These are phyloP conservation scores for Mesocentrotus franciscanus DNA, from an alignment of 53 echinoderm and acorn worm genomes.

Conservation along the genomic window DNA sequence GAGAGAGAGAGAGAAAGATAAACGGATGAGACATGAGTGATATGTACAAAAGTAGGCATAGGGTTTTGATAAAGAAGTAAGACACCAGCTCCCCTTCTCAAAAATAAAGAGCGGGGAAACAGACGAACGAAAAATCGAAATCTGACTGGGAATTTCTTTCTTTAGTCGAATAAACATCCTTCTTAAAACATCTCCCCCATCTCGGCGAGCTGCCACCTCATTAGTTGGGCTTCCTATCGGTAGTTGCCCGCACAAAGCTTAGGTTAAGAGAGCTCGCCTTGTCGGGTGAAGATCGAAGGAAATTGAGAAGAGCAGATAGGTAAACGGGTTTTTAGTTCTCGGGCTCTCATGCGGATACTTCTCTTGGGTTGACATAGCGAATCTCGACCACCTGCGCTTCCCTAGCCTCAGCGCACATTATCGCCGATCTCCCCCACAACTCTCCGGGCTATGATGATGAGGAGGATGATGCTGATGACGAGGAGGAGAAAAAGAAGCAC, in stretches of 20 bases:
- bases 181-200: constrained; percentile 36
- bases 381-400: constrained; percentile 40
- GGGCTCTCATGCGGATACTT: neutral
- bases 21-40: too few species aligned
- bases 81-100: neutral
- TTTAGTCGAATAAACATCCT: constrained; percentile 22
- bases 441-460: constrained; percentile 34
- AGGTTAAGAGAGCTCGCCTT: constrained; percentile 3
- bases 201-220: constrained; percentile 43
- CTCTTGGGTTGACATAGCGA: constrained; percentile 12
- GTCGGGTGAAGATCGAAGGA: constrained; percentile 31
- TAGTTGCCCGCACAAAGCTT: neutral
- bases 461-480: neutral
- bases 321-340: constrained; percentile 60
- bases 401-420: constrained; percentile 8
- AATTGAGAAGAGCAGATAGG: constrained; percentile 56
- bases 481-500: neutral
- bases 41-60: neutral
- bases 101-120: neutral
- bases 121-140: constrained; percentile 37
- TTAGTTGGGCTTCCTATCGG: constrained; percentile 51
- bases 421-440: constrained; percentile 29
- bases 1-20: too few species aligned
- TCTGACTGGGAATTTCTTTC: constrained; percentile 25
- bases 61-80: neutral